Base-by-base conservation (phyloP, 2,797 vertebrate genomes). In the Scyliorhinus canicula region DNA sequence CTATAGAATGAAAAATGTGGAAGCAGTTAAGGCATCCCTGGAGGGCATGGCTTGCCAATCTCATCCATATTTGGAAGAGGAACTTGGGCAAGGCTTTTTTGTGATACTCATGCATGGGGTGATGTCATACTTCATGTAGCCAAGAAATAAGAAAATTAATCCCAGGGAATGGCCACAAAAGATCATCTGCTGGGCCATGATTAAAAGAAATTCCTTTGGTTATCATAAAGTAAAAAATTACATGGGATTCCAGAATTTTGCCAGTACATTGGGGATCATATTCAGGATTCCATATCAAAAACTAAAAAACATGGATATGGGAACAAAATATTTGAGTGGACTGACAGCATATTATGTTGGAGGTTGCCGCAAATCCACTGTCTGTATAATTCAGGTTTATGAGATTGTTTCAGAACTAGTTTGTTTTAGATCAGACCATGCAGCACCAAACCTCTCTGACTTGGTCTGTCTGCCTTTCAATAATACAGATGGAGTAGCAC, bases 1-100 rank as follows among this genome's bases (percentile, higher is more conserved):
- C 57, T 91, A 63, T n/a, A 91, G 35, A 63, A 91, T 63, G n/a
- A n/a, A 63, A 82, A 82, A 82, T 82, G 77, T 82, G 40, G 35
- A 44, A 26, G 57, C 57, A 91, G 16, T 60, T 90, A 35, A 90
- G 60, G 55, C 52, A 35, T 63, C 24, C 35, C n/a, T 91, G 35
- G 57, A 91, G 35, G 57, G 19, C 35, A 63, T 24, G 35, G 55
- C n/a, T 63, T 91, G 21, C 35, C 21, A 60, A 63, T 63, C 88
- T 91, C n/a, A 82, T 82, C 88, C 35, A 91, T 19, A 91, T 60
- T 63, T 63, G 31, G 88, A 91, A 57, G 19, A 63, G n/a, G 55
- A n/a, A 90, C 14, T 5, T 90, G 31, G 55, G 14, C 55, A 60
- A 55, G 86, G 88, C 69, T 40, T 21, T 91, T 91, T 35, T 60